These are phyloP conservation scores for Pangasius sanitwongsei DNA, from an alignment of 2,797 vertebrate genomes.

Conservation along the genomic window DNA sequence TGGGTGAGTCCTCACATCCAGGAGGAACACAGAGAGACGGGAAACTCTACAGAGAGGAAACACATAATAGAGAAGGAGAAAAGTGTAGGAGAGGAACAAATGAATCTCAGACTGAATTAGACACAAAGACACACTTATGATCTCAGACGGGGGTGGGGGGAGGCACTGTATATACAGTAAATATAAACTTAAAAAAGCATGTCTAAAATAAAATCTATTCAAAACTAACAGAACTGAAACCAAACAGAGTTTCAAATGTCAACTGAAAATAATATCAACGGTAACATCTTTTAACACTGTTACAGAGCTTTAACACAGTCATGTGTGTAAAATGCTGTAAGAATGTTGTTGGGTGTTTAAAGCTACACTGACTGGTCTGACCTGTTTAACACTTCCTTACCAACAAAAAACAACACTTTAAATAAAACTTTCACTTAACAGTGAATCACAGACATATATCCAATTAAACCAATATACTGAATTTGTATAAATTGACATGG, in stretches of 20 bases:
- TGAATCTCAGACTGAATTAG: not conserved
- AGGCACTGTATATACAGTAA: too few relatives aligned
- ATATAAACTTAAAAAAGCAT: too few relatives aligned
- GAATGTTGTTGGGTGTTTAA: not conserved
- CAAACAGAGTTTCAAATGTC: too few relatives aligned
- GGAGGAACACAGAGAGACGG: not conserved
- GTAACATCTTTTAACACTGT: not conserved
- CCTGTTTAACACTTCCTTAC: not conserved
- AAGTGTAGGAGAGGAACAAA: not conserved
- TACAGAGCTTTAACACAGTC: not conserved
- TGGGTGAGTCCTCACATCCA: not conserved
- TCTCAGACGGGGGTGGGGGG: too few relatives aligned
- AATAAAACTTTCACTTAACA: too few relatives aligned
- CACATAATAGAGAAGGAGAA: not conserved
- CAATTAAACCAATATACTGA: not conserved
- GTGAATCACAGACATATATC: too few relatives aligned
- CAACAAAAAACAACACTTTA: not conserved
- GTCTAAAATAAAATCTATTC: too few relatives aligned
- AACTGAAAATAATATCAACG: too few relatives aligned
- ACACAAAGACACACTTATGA: not conserved
- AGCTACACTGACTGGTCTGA: not conserved
- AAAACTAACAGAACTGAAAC: too few relatives aligned
- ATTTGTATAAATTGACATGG: not conserved
- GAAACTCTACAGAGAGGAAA: conserved; percentile 16
- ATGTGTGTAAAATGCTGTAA: not conserved